A percentile compares a stretch with the other conserved stretches of the same genome.
phyloP scores from a whole-genome alignment of 1,140 invertebrate species.

The Lepidotrigona ventralis region DNA sequence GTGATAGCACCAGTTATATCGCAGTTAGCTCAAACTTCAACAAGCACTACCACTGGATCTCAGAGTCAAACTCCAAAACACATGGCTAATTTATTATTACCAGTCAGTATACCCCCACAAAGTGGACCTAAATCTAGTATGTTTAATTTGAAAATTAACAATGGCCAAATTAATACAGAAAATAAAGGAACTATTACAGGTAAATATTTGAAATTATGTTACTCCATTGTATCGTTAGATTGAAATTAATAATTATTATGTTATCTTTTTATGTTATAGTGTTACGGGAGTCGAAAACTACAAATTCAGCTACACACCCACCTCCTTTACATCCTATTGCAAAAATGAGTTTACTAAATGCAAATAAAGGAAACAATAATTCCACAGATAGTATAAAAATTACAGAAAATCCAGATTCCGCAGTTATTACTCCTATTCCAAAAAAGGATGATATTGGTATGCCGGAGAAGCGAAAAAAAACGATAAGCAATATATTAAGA shows the following conservation, averaged over 20 bases:
- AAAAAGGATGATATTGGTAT: slow-evolving; percentile 70
- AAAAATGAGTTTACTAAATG: slow-evolving; percentile 74
- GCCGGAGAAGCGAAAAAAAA: slow-evolving; percentile 76
- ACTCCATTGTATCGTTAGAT: slow-evolving; percentile 23
- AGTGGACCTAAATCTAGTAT: slow-evolving; percentile 76
- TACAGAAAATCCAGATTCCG: slow-evolving; percentile 77
- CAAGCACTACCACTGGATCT: slow-evolving; percentile 72
- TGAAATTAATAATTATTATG: slow-evolving; percentile 13
- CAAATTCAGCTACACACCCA: slow-evolving; percentile 74
- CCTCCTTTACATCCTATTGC: slow-evolving; percentile 78
- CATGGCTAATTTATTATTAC: slow-evolving; percentile 79
- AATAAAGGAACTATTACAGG: slow-evolving; percentile 80
- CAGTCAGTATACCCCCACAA: slow-evolving; percentile 77
- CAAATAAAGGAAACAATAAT: slow-evolving; percentile 69
- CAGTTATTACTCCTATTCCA: slow-evolving; percentile 77
- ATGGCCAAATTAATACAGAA: slow-evolving; percentile 79
- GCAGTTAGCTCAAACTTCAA: slow-evolving; percentile 76
- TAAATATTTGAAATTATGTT: slow-evolving; percentile 42
- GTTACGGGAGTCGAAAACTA: slow-evolving; percentile 76
- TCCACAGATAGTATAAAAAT: slow-evolving; percentile 76
- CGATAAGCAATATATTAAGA: slow-evolving; percentile 76
- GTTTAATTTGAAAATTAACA: slow-evolving; percentile 82
- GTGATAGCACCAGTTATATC: slow-evolving; percentile 78
- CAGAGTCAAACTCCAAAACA: slow-evolving; percentile 75
- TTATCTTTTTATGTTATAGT: slow-evolving; percentile 67